Evolutionary conservation across 1,140 invertebrate genomes (phyloP).

Genomic region (Drosophila lini): DNA sequence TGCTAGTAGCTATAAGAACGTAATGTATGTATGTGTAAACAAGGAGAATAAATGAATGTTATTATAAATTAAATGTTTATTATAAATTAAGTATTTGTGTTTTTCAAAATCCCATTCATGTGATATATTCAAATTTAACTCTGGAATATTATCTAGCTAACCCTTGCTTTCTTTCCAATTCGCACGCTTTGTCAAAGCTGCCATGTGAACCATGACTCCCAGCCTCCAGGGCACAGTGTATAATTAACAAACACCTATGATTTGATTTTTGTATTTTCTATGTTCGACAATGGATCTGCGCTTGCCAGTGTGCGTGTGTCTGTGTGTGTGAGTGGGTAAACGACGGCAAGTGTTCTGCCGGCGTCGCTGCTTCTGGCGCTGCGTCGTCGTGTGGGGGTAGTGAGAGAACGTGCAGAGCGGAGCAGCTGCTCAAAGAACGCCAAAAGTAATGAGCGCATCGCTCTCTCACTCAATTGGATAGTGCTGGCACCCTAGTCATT

Average conservation of each 20-base stretch:
- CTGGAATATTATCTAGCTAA: background rate
- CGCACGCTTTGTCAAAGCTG: background rate
- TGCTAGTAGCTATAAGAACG: no score
- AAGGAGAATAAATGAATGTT: no score
- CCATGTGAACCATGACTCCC: slow-evolving; percentile 18
- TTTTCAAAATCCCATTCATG: background rate
- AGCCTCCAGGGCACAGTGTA: slow-evolving; percentile 43
- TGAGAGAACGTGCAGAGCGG: slow-evolving; percentile 17
- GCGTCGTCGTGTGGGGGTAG: slow-evolving; percentile 72
- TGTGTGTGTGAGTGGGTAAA: slow-evolving; percentile 66
- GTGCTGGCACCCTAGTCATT: slow-evolving; percentile 8
- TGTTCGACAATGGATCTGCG: slow-evolving; percentile 58
- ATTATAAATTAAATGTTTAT: no score
- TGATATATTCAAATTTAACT: background rate
- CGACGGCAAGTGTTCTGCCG: slow-evolving; percentile 73
- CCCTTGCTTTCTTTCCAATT: slow-evolving; percentile 12
- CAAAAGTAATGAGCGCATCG: slow-evolving; percentile 63
- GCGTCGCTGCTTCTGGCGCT: slow-evolving; percentile 32
- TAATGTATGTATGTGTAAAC: no score
- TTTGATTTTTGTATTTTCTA: slow-evolving; percentile 64
- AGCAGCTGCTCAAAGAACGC: slow-evolving; percentile 62
- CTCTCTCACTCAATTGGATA: slow-evolving; percentile 17
- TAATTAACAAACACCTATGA: slow-evolving; percentile 75
- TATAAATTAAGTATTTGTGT: no score
- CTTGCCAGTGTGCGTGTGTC: slow-evolving; percentile 14